Conservation (phyloP, 2,797 vertebrate genomes). For the Ceyx erithaca region DNA sequence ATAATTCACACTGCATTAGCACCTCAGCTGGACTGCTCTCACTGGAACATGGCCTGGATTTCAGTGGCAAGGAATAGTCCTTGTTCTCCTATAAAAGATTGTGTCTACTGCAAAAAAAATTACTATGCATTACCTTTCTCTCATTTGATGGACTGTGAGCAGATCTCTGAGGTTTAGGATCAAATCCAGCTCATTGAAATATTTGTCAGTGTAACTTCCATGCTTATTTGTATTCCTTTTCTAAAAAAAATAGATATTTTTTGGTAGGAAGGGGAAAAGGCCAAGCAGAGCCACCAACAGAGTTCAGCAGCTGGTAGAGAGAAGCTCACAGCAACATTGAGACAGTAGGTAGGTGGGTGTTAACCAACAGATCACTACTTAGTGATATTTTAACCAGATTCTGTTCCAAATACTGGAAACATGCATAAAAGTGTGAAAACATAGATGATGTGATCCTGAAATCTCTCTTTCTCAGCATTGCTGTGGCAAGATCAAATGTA, state of each 20-base stretch:
- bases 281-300: neutral
- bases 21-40: neutral
- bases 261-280: neutral
- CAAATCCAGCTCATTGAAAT: neutral
- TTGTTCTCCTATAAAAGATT: neutral
- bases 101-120: neutral
- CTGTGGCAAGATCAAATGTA: neutral
- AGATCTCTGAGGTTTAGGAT: neutral
- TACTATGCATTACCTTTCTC: neutral
- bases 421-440: neutral
- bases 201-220: neutral
- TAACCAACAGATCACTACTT: neutral
- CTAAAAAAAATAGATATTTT: neutral
- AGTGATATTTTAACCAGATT: neutral
- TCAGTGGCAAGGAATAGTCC: neutral
- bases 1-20: neutral
- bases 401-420: neutral
- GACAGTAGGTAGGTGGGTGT: neutral
- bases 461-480: neutral
- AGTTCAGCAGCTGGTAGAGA: neutral
- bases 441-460: neutral
- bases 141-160: neutral
- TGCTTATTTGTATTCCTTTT: neutral
- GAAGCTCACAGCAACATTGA: neutral
- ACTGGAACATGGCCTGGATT: neutral